A percentile compares a stretch with the other conserved stretches of the same genome.
These are phyloP conservation scores for Numida meleagris DNA, from an alignment of 2,113 vertebrate genomes.

Conservation along the genomic window DNA sequence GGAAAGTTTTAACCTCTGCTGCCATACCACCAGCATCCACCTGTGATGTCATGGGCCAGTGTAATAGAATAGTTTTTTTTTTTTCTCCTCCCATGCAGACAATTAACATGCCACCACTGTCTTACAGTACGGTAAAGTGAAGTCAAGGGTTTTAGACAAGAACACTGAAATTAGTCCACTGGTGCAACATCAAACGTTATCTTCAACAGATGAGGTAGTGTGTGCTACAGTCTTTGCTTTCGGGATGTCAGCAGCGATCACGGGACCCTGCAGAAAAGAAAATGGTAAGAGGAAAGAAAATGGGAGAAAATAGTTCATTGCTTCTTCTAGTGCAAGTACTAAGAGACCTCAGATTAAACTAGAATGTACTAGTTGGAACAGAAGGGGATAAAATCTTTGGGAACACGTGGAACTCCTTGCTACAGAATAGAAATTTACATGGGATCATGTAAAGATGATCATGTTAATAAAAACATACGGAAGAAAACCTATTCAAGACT, in stretches of 20 bases:
- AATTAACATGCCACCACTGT: not conserved
- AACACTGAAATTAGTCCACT: not conserved
- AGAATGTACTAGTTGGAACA: not conserved
- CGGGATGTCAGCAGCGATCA: not conserved
- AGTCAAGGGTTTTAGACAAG: not conserved
- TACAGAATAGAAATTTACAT: not conserved
- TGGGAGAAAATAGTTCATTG: not conserved
- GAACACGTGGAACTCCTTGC: not conserved
- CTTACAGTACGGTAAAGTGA: not conserved
- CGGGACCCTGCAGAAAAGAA: not conserved
- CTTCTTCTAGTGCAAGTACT: not conserved
- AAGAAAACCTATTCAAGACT: not conserved
- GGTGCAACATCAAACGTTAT: not conserved
- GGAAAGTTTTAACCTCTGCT: too few relatives aligned
- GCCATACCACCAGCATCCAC: too few relatives aligned
- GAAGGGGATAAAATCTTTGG: not conserved
- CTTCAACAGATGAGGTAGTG: accelerated
- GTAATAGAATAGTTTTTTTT: too few relatives aligned
- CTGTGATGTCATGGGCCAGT: too few relatives aligned
- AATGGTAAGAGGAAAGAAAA: not conserved
- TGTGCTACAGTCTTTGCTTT: not conserved
- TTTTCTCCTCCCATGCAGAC: too few relatives aligned
- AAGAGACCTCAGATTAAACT: not conserved
- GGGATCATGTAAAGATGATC: not conserved
- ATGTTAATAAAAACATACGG: not conserved